These are phyloP conservation scores for Geotria australis DNA, from an alignment of 2,797 vertebrate genomes.

Conservation along the genomic window DNA sequence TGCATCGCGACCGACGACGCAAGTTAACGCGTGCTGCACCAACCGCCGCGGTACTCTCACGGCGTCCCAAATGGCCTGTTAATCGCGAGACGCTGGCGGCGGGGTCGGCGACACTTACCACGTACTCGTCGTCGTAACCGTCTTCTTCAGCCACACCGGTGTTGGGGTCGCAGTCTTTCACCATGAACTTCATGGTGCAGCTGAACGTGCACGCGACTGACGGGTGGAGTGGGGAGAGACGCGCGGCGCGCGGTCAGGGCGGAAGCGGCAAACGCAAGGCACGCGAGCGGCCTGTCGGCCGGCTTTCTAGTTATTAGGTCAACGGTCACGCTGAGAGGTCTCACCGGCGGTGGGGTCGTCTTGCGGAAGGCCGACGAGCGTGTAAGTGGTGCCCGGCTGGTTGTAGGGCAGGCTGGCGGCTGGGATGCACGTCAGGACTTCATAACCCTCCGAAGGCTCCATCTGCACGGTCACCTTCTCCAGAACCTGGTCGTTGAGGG, in stretches of 20 bases:
- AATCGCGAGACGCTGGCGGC: accelerated
- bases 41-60: not conserved
- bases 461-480: constrained; percentile 29
- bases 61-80: not conserved
- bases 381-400: constrained; percentile 28
- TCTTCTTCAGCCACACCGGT: constrained; percentile 20
- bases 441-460: constrained; percentile 31
- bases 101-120: constrained; percentile 14
- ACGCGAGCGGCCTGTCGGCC: not conserved
- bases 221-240: not conserved
- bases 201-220: constrained; percentile 30
- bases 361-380: constrained; percentile 19
- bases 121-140: constrained; percentile 30
- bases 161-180: constrained; percentile 31
- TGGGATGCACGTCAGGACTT: constrained; percentile 17
- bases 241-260: not conserved
- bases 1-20: constrained; percentile 2
- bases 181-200: constrained; percentile 33
- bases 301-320: not conserved
- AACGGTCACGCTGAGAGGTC: not conserved
- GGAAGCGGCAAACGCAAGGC: not conserved
- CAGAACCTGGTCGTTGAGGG: constrained; percentile 26
- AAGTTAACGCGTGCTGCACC: not conserved
- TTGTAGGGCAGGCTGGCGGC: constrained; percentile 24
- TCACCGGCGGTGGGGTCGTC: constrained; percentile 27